phyloP scores from a whole-genome alignment of 2,797 vertebrate species.

The Bradypus variegatus region DNA sequence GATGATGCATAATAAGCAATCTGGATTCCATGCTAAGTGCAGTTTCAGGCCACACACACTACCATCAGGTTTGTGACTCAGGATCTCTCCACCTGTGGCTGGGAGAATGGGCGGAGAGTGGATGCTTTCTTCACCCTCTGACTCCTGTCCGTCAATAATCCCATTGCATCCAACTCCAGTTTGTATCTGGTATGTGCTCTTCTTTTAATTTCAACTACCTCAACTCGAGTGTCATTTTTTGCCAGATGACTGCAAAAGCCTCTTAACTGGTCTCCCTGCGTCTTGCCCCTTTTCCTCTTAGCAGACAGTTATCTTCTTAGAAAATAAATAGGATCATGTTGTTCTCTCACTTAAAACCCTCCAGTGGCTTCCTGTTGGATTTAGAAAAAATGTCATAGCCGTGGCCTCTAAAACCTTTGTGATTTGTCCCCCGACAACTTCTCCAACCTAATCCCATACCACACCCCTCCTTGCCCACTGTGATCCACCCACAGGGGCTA shows the following conservation, averaged over 20 bases:
- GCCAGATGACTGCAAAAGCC: no score
- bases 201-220: not conserved
- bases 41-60: not conserved
- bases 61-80: not conserved
- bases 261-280: not conserved
- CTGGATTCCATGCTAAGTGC: rapidly evolving
- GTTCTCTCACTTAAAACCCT: not conserved
- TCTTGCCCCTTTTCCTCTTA: not conserved
- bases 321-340: not conserved
- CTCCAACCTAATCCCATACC: no score
- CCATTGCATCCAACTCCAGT: not conserved
- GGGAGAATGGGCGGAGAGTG: not conserved
- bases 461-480: rapidly evolving
- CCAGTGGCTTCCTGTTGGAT: rapidly evolving
- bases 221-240: not conserved
- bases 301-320: not conserved
- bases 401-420: not conserved
- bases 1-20: rapidly evolving
- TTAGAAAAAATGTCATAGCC: not conserved
- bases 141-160: not conserved
- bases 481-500: rapidly evolving
- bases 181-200: not conserved
- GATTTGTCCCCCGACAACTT: not conserved
- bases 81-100: not conserved
- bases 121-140: not conserved